Base-by-base conservation (phyloP, 2,113 vertebrate genomes). In the Piaya cayana region DNA sequence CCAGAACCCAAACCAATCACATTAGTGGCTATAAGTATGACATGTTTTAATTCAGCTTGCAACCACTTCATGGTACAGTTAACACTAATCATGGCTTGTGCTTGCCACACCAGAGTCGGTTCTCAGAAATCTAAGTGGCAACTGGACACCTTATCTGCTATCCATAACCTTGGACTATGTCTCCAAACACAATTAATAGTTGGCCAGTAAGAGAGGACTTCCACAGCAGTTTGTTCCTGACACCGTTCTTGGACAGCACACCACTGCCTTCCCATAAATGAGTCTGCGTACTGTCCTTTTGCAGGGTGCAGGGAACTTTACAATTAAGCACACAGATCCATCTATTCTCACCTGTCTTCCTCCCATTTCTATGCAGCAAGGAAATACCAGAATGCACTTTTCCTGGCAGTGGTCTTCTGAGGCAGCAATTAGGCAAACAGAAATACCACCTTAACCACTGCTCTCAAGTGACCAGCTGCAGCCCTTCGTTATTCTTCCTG, bases 1-100 rank as follows among this genome's bases (percentile, higher is more conserved):
- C 59, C 72, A 50, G 95, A 88, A 79, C 20, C 71, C 67, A 26
- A 58, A 80, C 12, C 63, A 91, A 82, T 79, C 63, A 72, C 70
- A 72, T 72, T 19, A 85, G 75, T 87, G 89, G 88, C 95, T 91
- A 21, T 80, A 26, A 29, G 14, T 82, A 88, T 69, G 75, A 77
- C 34, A 62, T 82, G 79, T 92, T 94, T 85, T 89, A 95, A 92
- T 92, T 94, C 90, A 52, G 12, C 29, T 80, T 80, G 37, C 56
- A 94, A 77, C 93, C 88, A 90, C 70, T 94, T 90, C 81, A 87
- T 3, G 53, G 67, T 82, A 67, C 0, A 1, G 89, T 91, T 94
- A 96, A 42, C 82, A 36, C 78, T 92, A 95, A 97, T 82, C 67
- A 91, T 52, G 74, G 67, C 37, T 55, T 90, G 30, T 62, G 53